Evolutionary conservation across 2,888 invertebrate species (phyloP), one percentile per base, ranked within the genome.

Genomic region (Andricus quercusramuli): DNA sequence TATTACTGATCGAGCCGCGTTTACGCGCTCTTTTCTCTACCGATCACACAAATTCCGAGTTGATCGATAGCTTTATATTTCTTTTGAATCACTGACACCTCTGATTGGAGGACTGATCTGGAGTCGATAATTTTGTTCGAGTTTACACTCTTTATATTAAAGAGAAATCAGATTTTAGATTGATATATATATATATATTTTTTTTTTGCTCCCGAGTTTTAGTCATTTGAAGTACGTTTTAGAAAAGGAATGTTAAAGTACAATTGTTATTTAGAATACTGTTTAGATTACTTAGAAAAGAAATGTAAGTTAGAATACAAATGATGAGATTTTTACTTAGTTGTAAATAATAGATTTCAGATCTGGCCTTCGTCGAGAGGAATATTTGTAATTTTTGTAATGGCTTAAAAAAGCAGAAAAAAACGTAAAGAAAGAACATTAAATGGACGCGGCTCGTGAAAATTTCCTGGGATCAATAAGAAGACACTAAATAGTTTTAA

Each of bases 1-100:
- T 89, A 88, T 85, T 88, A 88, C 83, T 74, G 85, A 86, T 85
- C 89, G 90, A 89, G 90, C 88, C 90, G 89, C 89, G 88, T 90
- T 87, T 64, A 56, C 56, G 74, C 56, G 74, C 74, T 74, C 74
- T 74, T 29, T 74, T 74, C 51, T 51, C 51, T 25, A 70, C 25
- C 51, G 70, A 70, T 32, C 47, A 56, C 47, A 44, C n/a, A 29
- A 32, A 25, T 32, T 70, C 17, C n/a, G 51, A 29, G 70, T 70
- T 70, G 29, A 29, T 70, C 29, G 70, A 56, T 32, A 74, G 74
- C 56, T 74, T 74, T n/a, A 32, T 11, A 32, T n/a, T 67, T 70
- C 25, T 9, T 22, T 62, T 62, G 22, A 62, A 62, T 62, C 62
- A 62, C 15, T 74, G 29, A 29, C 51, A 32, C 70, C 70, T 74